Percentiles rank a stretch among this genome's conserved stretches.
phyloP scores from a whole-genome alignment of 1,140 invertebrate species.

The Nasonia longicornis region DNA sequence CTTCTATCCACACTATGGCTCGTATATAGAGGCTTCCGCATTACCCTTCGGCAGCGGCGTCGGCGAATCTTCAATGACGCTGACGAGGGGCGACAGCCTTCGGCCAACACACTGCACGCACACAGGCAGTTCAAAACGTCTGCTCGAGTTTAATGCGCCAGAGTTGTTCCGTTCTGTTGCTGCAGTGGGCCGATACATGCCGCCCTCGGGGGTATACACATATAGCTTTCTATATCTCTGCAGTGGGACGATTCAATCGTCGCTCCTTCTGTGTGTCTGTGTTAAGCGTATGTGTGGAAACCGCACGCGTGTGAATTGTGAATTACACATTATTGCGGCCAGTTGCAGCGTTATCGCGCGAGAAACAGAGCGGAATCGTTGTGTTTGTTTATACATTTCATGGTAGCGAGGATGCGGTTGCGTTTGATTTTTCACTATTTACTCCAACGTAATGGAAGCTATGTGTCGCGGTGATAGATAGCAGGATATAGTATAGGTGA shows the following conservation, averaged over 20 bases:
- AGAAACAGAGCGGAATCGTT: background rate
- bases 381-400: background rate
- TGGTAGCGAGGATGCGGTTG: too few species aligned
- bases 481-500: too few species aligned
- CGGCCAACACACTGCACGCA: constrained; percentile 53
- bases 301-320: constrained; percentile 33
- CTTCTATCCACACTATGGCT: constrained; percentile 41
- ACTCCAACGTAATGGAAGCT: too few species aligned
- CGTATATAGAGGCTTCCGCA: constrained; percentile 56
- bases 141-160: constrained; percentile 64
- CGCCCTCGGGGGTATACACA: constrained; percentile 47
- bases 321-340: background rate
- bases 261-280: background rate
- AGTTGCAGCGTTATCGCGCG: background rate
- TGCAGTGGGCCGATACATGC: constrained; percentile 30
- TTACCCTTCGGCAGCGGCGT: constrained; percentile 46
- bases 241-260: background rate
- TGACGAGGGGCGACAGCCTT: constrained; percentile 67
- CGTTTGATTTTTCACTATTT: too few species aligned
- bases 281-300: background rate
- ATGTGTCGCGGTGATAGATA: too few species aligned
- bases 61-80: constrained; percentile 53
- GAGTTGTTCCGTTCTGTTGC: constrained; percentile 52
- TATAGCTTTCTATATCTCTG: constrained; percentile 15
- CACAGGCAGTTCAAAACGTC: constrained; percentile 65